Evolutionary conservation across 2,888 invertebrate genomes (phyloP).

Genomic region (Tuberolachnus salignus): DNA sequence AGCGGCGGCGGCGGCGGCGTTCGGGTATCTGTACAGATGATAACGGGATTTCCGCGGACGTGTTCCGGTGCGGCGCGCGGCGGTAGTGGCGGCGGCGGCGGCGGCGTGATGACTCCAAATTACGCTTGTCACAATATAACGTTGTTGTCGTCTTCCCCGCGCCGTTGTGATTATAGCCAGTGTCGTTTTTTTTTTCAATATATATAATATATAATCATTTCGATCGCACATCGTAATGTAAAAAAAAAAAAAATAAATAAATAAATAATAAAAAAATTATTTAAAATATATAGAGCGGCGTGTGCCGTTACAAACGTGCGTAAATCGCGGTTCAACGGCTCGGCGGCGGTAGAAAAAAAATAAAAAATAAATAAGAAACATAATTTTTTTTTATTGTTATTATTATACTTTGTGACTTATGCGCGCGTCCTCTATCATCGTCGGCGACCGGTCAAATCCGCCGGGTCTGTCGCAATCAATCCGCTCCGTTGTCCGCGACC

Average conservation of each 20-base stretch:
- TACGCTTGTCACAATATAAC: conserved; percentile 41
- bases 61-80: conserved; percentile 45
- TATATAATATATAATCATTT: conserved; percentile 19
- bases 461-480: background rate
- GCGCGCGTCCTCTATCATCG: background rate
- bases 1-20: too few relatives aligned
- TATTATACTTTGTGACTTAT: background rate
- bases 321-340: conserved; percentile 7
- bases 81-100: too few relatives aligned
- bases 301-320: conserved; percentile 25
- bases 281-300: too few relatives aligned
- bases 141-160: conserved; percentile 5
- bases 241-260: too few relatives aligned
- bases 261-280: too few relatives aligned
- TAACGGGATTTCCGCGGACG: conserved; percentile 49
- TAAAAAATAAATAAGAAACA: background rate
- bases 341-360: background rate
- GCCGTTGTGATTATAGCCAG: background rate
- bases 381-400: background rate
- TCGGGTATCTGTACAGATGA: background rate
- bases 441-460: background rate
- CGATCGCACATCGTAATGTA: conserved; percentile 12
- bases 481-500: conserved; percentile 8
- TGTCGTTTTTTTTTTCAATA: too few relatives aligned
- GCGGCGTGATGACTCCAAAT: conserved; percentile 45